Evolutionary conservation across 2,797 vertebrate genomes (phyloP), one percentile per base, ranked within the genome.

Genomic region (Rhinatrema bivittatum): DNA sequence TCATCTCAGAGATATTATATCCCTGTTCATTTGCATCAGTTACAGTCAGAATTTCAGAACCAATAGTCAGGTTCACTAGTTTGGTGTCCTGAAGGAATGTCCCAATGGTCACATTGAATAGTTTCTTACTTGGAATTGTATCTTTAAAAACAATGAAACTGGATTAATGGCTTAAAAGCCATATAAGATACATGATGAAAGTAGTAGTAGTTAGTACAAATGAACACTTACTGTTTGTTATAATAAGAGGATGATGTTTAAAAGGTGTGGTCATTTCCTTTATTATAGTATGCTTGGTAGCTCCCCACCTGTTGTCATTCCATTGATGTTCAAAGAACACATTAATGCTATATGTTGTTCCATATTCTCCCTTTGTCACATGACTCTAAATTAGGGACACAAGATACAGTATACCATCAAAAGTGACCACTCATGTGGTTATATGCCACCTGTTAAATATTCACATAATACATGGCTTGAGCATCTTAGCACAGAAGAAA

Each of bases 181-280:
- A n/a, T n/a, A n/a, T n/a, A n/a, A n/a, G n/a, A n/a, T n/a, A n/a
- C n/a, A n/a, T n/a, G n/a, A n/a, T n/a, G n/a, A n/a, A n/a, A n/a
- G n/a, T n/a, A n/a, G n/a, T n/a, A n/a, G n/a, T n/a, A n/a, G n/a
- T n/a, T n/a, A n/a, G n/a, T n/a, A n/a, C n/a, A n/a, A n/a, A n/a
- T n/a, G n/a, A n/a, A n/a, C n/a, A n/a, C n/a, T 68, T 67, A 75
- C 73, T 44, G 10, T 48, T 60, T 11, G 7, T 55, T 35, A 65
- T 22, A 13, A 5, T 3, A 23, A 65, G 28, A 5, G 60, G 49
- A 7, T 7, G 8, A 20, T 12, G n/a, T 31, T 53, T 42, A 52
- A 68, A 61, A 2, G 76, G 68, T 2, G 71, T 70, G 30, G 35
- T 62, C 37, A 72, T 60, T 23, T 61, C 36, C 43, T 68, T 74